Base-by-base conservation (phyloP, 2,888 invertebrate species). In the Dermolepida albohirtum region DNA sequence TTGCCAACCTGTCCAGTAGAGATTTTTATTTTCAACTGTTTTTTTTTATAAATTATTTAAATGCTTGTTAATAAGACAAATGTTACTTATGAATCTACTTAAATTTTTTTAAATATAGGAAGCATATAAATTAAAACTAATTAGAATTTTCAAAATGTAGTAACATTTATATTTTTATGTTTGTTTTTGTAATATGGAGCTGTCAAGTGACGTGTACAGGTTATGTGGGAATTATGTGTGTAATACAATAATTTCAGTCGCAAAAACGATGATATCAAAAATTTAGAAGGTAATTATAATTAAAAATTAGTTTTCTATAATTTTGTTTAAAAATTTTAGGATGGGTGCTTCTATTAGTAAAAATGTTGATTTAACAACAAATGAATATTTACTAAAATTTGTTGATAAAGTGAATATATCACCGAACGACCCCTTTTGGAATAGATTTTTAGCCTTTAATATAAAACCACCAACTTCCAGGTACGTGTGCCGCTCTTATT, bases 361-460 rank as follows among this genome's bases (percentile, higher is more conserved):
- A 74, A 90, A 92, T 78, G 88, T 90, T 63, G 94, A 97, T 80
- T 85, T 97, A 73, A 87, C 91, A 27, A 88, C 87, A 71, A 98
- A 97, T 83, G 92, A 92, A 77, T 89, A 92, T 78, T 85, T 98
- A 54, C 86, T 88, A 70, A 87, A 89, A 71, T 94, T 98, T 80
- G 92, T 93, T 71, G 92, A 95, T 0, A 86, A 88, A 41, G 92
- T 95, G 72, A 85, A 90, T 41, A 92, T 99, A 74, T 88, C 92
- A 5, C 88, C 91, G 6, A 95, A 95, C 81, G 94, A 96, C 80
- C 92, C 93, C 0, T 97, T 95, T 82, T 99, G 98, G 98, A 95
- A 95, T 80, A 90, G 92, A 73, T 88, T 99, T 72, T 85, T 99
- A 41, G 93, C 97, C 0, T 99, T 96, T 80, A 94, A 96, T 73